These are phyloP conservation scores for Conus canariensis DNA, from an alignment of 2,888 invertebrate genomes.

Conservation along the genomic window DNA sequence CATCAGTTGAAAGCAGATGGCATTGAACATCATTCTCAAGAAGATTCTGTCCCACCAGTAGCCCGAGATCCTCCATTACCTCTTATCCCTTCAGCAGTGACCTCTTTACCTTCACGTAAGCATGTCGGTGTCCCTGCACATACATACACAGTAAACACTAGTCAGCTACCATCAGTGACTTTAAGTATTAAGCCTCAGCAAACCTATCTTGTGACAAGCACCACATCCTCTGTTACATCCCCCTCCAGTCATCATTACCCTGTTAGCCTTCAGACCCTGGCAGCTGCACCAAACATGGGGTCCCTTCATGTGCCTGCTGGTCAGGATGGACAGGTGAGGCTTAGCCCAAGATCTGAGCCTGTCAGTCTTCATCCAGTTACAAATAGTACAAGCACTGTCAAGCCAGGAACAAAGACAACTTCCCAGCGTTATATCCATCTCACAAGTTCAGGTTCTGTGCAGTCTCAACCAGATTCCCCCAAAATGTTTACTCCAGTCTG, in stretches of 20 bases:
- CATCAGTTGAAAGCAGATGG: slow-evolving; percentile 80
- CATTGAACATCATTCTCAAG: background rate
- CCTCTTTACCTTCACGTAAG: background rate
- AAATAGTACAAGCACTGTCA: background rate
- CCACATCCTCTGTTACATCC: background rate
- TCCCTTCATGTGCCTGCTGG: background rate
- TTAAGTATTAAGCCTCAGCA: background rate
- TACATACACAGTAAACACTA: background rate
- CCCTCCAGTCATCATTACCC: background rate
- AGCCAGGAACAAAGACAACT: too few species aligned
- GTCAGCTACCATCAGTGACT: background rate
- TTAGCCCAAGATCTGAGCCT: background rate
- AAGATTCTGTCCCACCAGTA: background rate
- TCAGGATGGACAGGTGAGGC: background rate
- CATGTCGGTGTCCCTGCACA: background rate
- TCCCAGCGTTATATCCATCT: too few species aligned
- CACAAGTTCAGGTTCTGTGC: too few species aligned
- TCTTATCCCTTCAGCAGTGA: background rate
- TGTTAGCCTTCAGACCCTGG: background rate
- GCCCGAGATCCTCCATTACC: background rate
- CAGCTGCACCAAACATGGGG: background rate
- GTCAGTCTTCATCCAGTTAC: background rate
- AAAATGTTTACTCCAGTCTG: background rate
- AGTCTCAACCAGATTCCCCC: background rate
- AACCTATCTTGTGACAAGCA: background rate